A percentile compares a stretch with the other conserved stretches of the same genome.
Conservation (phyloP, 2,888 invertebrate genomes). For the Oxyscelio sp. region DNA sequence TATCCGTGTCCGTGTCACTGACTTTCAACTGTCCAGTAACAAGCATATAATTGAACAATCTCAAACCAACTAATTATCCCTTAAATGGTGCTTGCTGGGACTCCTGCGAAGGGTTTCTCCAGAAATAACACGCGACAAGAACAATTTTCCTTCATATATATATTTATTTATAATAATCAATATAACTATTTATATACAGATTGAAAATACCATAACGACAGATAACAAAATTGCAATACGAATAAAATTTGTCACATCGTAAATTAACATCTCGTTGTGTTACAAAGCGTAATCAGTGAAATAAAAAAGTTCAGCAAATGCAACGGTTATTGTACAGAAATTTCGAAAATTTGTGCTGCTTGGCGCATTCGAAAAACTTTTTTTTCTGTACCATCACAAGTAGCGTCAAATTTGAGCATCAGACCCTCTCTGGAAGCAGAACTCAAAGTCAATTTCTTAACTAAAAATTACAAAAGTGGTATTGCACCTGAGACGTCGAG, state of each 20-base stretch:
- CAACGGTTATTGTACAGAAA: constrained; percentile 53
- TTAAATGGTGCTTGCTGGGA: constrained; percentile 1
- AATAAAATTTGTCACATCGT: constrained; percentile 57
- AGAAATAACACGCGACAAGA: constrained; percentile 43
- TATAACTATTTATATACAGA: constrained; percentile 87
- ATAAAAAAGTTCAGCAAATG: constrained; percentile 37
- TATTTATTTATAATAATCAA: constrained; percentile 85
- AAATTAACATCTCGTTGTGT: constrained; percentile 45
- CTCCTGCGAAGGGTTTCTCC: constrained; percentile 10
- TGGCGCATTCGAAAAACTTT: constrained; percentile 73
- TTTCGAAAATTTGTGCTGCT: constrained; percentile 59
- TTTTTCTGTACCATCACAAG: constrained; percentile 13
- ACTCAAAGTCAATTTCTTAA: background rate
- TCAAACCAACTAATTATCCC: constrained; percentile 46
- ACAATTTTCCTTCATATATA: constrained; percentile 59
- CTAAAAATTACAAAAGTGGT: constrained; percentile 6
- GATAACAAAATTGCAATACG: constrained; percentile 83
- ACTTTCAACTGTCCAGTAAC: constrained; percentile 73
- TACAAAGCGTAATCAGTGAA: constrained; percentile 38
- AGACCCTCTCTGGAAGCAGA: constrained; percentile 18
- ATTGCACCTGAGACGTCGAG: constrained; percentile 15
- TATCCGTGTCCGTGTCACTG: constrained; percentile 58
- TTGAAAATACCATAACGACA: constrained; percentile 85
- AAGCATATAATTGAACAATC: constrained; percentile 58
- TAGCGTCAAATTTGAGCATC: constrained; percentile 54